Base-by-base conservation (phyloP, 2,113 vertebrate species). In the Chaetops frenatus region DNA sequence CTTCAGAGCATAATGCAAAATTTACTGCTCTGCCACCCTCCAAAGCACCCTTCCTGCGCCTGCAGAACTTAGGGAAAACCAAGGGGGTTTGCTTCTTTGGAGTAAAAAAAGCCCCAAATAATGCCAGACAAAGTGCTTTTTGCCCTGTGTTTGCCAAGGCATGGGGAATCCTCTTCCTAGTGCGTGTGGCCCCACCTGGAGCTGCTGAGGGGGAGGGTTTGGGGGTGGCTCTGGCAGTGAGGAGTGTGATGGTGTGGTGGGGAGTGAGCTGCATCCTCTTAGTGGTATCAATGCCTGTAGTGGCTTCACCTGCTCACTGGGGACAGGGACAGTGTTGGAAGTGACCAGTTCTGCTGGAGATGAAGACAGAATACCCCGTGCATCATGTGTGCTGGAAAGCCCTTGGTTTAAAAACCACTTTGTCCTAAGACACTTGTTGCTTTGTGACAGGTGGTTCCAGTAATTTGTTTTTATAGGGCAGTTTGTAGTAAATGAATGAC, bases 391-490 rank as follows among this genome's bases (percentile, higher is more conserved):
- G 27, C 47, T 54, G 47, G 76, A 45, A 62, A 77, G 53, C 36
- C 45, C 47, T 7, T 2, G 61, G 19, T 72, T 83, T 67, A 2
- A 7, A 66, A 65, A 62, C 42, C 33, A 3, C 56, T 73, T 90
- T 83, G 90, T 91, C 95, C 97, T 89, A 77, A 36, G 88, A 77
- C 96, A 86, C 97, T 97, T 97, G 96, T 97, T 97, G 97, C 97
- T 89, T 92, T 74, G 92, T 96, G 97, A 97, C 98, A 98, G 97
- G 97, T 98, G 97, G 92, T 92, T 97, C 95, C 92, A 81, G 96
- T 97, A 95, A 97, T 98, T 98, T 98, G 97, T 97, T 98, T 98
- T 98, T 97, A 97, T 96, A 95, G 97, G 97, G 96, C 97, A 95
- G 97, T 97, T 98, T 96, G 95, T 96, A 81, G 97, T 67, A 97